Evolutionary conservation across 2,797 vertebrate genomes (phyloP).

Genomic region (Pelodytes ibericus): DNA sequence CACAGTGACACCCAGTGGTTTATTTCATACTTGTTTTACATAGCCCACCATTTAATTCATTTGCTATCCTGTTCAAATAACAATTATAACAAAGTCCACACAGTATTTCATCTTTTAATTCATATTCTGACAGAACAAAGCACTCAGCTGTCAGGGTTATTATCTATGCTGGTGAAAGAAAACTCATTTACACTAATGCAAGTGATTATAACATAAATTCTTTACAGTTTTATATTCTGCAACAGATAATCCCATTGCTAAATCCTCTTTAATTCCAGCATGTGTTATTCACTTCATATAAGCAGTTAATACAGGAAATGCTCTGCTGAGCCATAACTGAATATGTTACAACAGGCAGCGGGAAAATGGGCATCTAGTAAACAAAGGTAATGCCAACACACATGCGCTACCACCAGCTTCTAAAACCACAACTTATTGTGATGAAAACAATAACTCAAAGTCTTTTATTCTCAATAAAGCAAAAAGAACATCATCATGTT

Average conservation of each 20-base stretch:
- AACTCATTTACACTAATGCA: background rate
- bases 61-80: background rate
- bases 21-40: background rate
- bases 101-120: background rate
- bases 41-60: background rate
- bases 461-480: too few species aligned
- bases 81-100: background rate
- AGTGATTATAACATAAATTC: background rate
- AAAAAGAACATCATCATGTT: too few species aligned
- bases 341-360: too few species aligned
- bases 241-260: background rate
- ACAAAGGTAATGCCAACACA: too few species aligned
- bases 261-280: background rate
- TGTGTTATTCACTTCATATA: background rate
- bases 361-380: too few species aligned
- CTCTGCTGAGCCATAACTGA: constrained; percentile 4
- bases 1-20: background rate
- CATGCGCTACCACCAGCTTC: too few species aligned
- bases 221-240: background rate
- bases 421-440: too few species aligned
- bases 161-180: background rate
- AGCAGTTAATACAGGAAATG: background rate
- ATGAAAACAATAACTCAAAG: too few species aligned
- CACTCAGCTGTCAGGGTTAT: background rate
- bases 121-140: background rate